These are phyloP conservation scores for Australoheros scitulus DNA, from an alignment of 2,113 vertebrate species.

Conservation along the genomic window DNA sequence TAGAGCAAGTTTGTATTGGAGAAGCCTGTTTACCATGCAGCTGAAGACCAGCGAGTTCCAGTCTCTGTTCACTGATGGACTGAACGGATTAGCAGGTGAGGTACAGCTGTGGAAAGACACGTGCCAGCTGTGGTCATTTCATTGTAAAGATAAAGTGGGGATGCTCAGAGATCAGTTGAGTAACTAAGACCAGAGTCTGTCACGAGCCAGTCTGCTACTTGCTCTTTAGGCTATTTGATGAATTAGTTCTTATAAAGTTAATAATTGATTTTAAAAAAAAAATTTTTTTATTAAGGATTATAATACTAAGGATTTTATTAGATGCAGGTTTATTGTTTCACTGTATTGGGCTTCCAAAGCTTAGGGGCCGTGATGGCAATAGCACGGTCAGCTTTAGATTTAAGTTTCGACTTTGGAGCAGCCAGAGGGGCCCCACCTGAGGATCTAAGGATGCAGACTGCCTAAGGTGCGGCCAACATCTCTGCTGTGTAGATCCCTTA, in stretches of 20 bases:
- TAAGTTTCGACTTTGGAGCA: background rate
- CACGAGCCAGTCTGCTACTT: too few species aligned
- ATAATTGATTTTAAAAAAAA: background rate
- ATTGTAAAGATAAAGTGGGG: background rate
- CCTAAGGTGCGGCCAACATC: too few species aligned
- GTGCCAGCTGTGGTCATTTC: background rate
- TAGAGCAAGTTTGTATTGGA: constrained; percentile 52
- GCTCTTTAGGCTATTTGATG: too few species aligned
- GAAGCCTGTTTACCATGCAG: constrained; percentile 83
- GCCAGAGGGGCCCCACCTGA: background rate
- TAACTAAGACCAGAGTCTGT: too few species aligned
- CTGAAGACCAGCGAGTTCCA: constrained; percentile 88
- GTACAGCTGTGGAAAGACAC: background rate
- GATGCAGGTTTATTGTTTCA: background rate
- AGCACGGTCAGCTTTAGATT: background rate
- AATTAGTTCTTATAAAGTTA: background rate
- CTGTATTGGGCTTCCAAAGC: background rate
- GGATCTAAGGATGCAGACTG: too few species aligned
- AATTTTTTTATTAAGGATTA: background rate
- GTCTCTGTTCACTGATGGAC: constrained; percentile 89
- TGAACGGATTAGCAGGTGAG: constrained; percentile 88
- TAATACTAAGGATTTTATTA: background rate
- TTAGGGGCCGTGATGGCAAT: background rate
- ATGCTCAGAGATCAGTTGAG: background rate
- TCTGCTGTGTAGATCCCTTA: too few species aligned